These are phyloP conservation scores for Calameuta filiformis DNA, from an alignment of 2,888 invertebrate species.

Conservation along the genomic window DNA sequence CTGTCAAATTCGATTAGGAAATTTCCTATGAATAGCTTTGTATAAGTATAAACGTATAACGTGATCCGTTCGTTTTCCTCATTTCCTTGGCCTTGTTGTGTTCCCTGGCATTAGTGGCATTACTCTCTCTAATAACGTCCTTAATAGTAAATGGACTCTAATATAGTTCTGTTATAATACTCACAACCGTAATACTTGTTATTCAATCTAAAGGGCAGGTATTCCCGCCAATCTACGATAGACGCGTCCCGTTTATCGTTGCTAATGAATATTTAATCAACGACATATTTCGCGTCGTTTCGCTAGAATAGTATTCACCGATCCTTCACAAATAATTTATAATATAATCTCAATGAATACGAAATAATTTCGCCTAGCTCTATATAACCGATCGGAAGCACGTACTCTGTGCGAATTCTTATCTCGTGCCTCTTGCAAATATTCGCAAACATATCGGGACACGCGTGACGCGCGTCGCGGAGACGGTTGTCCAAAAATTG, in stretches of 20 bases:
- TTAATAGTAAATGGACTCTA: conserved; percentile 28
- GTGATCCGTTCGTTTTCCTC: conserved; percentile 7
- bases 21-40: background rate
- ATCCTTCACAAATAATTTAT: background rate
- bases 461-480: background rate
- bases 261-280: background rate
- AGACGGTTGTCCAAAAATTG: background rate
- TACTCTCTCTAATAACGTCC: background rate
- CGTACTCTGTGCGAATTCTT: background rate
- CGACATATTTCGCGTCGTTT: background rate
- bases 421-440: background rate
- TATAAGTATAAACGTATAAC: conserved; percentile 13
- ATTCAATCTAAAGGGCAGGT: conserved; percentile 50
- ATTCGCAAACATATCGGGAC: background rate
- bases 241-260: background rate
- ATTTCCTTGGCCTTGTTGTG: background rate
- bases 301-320: background rate
- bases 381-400: background rate
- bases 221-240: background rate
- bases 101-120: background rate
- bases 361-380: background rate
- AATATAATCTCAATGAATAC: background rate
- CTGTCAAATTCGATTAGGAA: background rate
- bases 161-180: conserved; percentile 38
- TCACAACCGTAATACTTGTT: conserved; percentile 61